phyloP scores from a whole-genome alignment of 2,113 vertebrate genomes.

The Albula goreensis region DNA sequence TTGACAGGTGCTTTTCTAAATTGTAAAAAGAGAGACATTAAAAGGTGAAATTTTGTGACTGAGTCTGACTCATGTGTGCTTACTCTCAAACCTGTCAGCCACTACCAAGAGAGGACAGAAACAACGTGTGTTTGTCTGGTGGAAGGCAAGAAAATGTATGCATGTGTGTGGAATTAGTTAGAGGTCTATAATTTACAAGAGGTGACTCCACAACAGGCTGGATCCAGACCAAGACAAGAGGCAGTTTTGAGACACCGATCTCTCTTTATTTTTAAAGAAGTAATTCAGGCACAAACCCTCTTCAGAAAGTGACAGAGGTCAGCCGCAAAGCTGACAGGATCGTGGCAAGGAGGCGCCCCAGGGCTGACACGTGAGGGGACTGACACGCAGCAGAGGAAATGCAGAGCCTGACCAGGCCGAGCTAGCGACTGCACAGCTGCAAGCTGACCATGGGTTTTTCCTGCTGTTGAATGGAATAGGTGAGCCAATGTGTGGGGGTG shows the following conservation, averaged over 20 bases:
- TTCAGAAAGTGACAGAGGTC: no score
- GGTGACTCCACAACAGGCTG: no score
- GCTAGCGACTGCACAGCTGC: no score
- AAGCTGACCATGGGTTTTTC: conserved; percentile 6
- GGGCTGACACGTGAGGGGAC: neutral
- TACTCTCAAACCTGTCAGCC: conserved; percentile 25
- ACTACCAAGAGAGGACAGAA: neutral
- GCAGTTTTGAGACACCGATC: no score
- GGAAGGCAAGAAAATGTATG: neutral
- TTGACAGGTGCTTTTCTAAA: neutral
- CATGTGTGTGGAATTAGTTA: neutral
- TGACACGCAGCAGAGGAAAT: neutral
- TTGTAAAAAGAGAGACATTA: conserved; percentile 43
- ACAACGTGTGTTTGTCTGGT: neutral
- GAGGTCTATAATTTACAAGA: no score
- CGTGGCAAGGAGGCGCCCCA: neutral
- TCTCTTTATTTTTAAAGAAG: no score
- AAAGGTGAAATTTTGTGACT: conserved; percentile 54
- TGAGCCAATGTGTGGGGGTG: conserved; percentile 14
- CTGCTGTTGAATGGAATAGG: conserved; percentile 38
- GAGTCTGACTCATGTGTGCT: conserved; percentile 26
- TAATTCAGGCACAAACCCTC: no score
- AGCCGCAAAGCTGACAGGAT: neutral
- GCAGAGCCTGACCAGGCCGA: neutral
- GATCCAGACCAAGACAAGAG: no score